Conservation (phyloP, 2,113 vertebrate genomes). For the Pelmatolapia mariae region DNA sequence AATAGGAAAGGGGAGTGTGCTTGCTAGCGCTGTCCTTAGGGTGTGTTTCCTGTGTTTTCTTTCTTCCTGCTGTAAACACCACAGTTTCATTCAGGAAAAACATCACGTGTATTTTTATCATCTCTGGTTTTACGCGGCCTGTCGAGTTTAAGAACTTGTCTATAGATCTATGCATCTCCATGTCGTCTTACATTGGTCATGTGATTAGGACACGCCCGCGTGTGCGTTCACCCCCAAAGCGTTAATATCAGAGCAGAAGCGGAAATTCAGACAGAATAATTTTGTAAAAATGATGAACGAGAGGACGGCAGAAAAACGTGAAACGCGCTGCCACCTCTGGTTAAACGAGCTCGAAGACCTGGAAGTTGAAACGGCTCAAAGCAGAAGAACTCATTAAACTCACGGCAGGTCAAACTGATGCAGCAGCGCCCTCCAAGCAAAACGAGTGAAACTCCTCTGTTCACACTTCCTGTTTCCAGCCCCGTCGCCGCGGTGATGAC, state of each 20-base stretch:
- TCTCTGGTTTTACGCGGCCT: accelerated
- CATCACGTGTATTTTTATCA: background rate
- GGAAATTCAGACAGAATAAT: background rate
- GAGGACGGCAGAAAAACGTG: background rate
- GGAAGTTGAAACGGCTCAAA: background rate
- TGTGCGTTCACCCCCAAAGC: accelerated
- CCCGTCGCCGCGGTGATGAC: accelerated
- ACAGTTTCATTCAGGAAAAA: background rate
- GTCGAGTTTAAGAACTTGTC: background rate
- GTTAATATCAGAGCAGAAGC: background rate
- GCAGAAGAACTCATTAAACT: background rate
- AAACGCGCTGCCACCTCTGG: background rate
- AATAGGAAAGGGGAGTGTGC: background rate
- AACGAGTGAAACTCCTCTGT: background rate
- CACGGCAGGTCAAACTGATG: background rate
- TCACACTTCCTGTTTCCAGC: background rate
- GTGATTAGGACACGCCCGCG: background rate
- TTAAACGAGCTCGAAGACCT: background rate
- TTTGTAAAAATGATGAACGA: background rate
- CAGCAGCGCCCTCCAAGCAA: background rate
- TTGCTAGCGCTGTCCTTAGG: accelerated
- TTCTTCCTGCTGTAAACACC: background rate
- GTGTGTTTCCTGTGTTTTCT: no score
- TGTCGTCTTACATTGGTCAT: background rate
- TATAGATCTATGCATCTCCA: background rate